Evolutionary conservation across 2,888 invertebrate species (phyloP).

Genomic region (Brachycybe producta): DNA sequence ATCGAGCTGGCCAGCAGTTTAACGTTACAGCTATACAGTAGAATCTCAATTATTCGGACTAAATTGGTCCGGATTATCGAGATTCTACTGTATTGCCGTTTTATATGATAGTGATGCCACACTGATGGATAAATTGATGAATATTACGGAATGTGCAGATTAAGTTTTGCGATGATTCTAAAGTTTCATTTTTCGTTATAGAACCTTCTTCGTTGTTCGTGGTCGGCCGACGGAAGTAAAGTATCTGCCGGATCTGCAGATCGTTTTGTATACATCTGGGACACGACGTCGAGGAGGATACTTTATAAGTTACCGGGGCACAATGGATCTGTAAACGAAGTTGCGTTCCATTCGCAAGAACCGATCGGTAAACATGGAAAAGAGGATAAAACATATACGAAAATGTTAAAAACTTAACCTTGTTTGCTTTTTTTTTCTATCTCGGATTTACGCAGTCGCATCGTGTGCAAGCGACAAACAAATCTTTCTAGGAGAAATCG

Average conservation of each 20-base stretch:
- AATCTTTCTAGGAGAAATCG: slow-evolving; percentile 89
- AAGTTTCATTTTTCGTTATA: slow-evolving; percentile 27
- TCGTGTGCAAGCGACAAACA: slow-evolving; percentile 94
- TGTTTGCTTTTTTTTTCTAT: slow-evolving; percentile 1
- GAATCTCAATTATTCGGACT: too few relatives aligned
- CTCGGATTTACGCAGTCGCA: slow-evolving; percentile 47
- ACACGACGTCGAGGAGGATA: slow-evolving; percentile 78
- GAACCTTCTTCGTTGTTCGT: slow-evolving; percentile 82
- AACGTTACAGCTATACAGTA: too few relatives aligned
- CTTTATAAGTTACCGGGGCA: slow-evolving; percentile 96
- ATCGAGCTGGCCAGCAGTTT: too few relatives aligned
- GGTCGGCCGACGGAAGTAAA: slow-evolving; percentile 87
- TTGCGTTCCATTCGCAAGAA: slow-evolving; percentile 87
- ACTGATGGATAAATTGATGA: too few relatives aligned
- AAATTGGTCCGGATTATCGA: too few relatives aligned
- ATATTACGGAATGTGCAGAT: not conserved
- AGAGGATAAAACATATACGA: not conserved
- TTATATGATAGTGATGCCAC: too few relatives aligned
- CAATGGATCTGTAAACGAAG: slow-evolving; percentile 91
- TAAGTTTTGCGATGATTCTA: too few relatives aligned
- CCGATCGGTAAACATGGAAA: slow-evolving; percentile 54
- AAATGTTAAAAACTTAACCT: not conserved
- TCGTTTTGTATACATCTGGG: slow-evolving; percentile 92
- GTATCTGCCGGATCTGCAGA: slow-evolving; percentile 89
- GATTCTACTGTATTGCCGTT: too few relatives aligned